Evolutionary conservation across 2,888 invertebrate genomes (phyloP), one percentile per base, ranked within the genome.

Genomic region (Aporophyla lueneburgensis): DNA sequence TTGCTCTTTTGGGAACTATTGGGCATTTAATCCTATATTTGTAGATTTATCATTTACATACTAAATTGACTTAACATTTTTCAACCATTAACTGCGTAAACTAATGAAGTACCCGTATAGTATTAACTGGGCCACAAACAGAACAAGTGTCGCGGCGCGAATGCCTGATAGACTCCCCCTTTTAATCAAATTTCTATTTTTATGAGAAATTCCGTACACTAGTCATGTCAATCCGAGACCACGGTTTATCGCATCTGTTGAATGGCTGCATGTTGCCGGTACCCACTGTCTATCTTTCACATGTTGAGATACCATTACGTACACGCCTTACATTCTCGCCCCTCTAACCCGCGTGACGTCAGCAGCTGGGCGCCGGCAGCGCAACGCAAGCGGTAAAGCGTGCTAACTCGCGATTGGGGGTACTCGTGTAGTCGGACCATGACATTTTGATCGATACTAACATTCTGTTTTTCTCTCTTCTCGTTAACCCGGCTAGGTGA

Each of bases 401-500:
- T 82, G 78, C 74, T 76, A 85, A 75, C 93, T 93, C 93, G 93
- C 92, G 93, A 94, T 95, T 94, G 94, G 92, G 93, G 92, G 87
- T 92, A 91, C 93, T 92, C 92, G 95, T 94, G 95, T 95, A 93
- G 92, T 94, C 95, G 95, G 95, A 94, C 94, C 94, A 94, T 94
- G 95, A 95, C 96, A 95, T 96, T 96, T 94, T 93, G 96, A 96
- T 94, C 96, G 94, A 96, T 96, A 97, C 97, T 97, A 97, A 97
- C 97, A 97, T 97, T 97, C 97, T 97, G 97, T 97, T 97, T 97
- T 97, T 97, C 97, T 97, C 97, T 97, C 97, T 97, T 97, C 97
- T 97, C 97, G 97, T 97, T 97, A 97, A 97, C 97, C 97, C 97
- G 97, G 97, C 97, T 98, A 98, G 98, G 98, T 97, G 98, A 97